Percentiles rank a stretch among this genome's conserved stretches.
These are phyloP conservation scores for Ptyas mucosa DNA, from an alignment of 2,113 vertebrate species.

Conservation along the genomic window DNA sequence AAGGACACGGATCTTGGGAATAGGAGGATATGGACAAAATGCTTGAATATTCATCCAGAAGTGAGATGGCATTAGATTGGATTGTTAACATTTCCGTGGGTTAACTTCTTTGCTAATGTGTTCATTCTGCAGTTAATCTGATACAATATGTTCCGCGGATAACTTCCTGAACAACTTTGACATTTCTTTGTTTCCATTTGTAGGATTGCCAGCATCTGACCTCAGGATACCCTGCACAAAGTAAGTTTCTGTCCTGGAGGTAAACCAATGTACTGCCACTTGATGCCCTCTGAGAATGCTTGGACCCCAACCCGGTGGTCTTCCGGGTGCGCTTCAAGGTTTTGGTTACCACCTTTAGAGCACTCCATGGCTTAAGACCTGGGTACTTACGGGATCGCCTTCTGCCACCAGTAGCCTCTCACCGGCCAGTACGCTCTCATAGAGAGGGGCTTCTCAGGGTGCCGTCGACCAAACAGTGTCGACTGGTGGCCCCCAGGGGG, in stretches of 20 bases:
- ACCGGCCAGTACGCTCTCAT: too few relatives aligned
- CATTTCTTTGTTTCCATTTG: slow-evolving; percentile 69
- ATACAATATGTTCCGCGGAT: slow-evolving; percentile 13
- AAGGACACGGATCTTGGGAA: background rate
- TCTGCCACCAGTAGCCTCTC: too few relatives aligned
- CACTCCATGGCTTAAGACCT: too few relatives aligned
- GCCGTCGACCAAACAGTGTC: too few relatives aligned
- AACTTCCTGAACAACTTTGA: slow-evolving; percentile 52
- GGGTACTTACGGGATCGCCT: too few relatives aligned
- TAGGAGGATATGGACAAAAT: background rate
- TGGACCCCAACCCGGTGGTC: too few relatives aligned
- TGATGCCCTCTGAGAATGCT: background rate
- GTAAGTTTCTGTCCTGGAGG: slow-evolving; percentile 74
- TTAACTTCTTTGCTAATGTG: slow-evolving; percentile 22
- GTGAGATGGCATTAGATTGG: background rate
- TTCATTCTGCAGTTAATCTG: slow-evolving; percentile 14
- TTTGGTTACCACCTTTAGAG: too few relatives aligned
- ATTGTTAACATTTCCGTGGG: background rate
- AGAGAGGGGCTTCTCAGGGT: too few relatives aligned
- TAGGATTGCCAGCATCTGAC: slow-evolving; percentile 91
- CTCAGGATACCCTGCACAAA: slow-evolving; percentile 89
- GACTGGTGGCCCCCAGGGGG: too few relatives aligned
- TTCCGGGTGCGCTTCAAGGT: too few relatives aligned
- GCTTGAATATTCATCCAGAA: background rate
- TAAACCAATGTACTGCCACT: background rate